Conservation (phyloP, 2,797 vertebrate genomes). For the Spheniscus humboldti region DNA sequence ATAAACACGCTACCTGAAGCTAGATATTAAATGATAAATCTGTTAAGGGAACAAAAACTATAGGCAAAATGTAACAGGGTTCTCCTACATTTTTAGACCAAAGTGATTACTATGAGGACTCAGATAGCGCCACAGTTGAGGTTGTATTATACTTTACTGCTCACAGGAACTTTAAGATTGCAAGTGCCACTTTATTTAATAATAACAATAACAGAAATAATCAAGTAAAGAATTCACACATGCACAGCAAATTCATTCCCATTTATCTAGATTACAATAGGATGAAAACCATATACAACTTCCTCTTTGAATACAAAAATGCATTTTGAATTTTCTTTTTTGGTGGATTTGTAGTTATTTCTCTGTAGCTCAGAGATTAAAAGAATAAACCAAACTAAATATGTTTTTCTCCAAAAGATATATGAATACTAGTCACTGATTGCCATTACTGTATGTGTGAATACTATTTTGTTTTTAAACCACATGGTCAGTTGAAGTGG, state of each 20-base stretch:
- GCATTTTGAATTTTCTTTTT: background rate
- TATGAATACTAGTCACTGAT: background rate
- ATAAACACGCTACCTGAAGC: background rate
- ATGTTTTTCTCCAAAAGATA: background rate
- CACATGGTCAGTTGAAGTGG: background rate
- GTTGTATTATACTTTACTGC: background rate
- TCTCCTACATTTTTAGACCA: background rate
- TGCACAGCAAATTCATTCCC: background rate
- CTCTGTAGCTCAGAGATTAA: background rate
- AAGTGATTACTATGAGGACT: background rate
- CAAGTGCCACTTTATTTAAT: background rate
- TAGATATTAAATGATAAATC: background rate
- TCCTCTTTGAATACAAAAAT: background rate
- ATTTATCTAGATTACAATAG: background rate
- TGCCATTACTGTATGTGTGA: background rate
- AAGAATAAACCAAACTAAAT: background rate
- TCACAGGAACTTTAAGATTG: background rate
- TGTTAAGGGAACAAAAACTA: background rate
- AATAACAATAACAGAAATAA: background rate
- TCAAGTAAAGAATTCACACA: background rate
- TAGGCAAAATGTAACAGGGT: background rate
- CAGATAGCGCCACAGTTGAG: background rate
- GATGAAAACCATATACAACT: background rate
- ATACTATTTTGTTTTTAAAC: background rate
- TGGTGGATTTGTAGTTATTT: background rate